These are phyloP conservation scores for Austrofundulus limnaeus DNA, from an alignment of 2,113 vertebrate species.

Conservation along the genomic window DNA sequence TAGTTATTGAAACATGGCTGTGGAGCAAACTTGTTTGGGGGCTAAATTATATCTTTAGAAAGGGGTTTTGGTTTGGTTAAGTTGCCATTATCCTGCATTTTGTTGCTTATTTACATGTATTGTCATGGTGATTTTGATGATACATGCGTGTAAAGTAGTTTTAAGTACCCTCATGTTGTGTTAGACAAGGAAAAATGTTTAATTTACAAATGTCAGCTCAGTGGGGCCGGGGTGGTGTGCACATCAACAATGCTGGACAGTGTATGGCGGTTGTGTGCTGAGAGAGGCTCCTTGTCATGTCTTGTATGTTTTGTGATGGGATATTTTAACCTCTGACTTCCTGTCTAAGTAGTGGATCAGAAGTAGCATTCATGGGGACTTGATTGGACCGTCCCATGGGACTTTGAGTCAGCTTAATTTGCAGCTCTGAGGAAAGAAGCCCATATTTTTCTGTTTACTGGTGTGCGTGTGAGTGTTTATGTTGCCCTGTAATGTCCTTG, in stretches of 20 bases:
- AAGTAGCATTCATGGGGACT: conserved; percentile 59
- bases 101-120: conserved; percentile 26
- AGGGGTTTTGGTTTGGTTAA: conserved; percentile 17
- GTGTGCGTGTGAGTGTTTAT: conserved; percentile 41
- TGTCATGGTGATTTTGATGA: conserved; percentile 15
- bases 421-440: conserved; percentile 51
- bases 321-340: conserved; percentile 64
- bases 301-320: conserved; percentile 50
- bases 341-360: conserved; percentile 61
- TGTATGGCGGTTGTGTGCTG: conserved; percentile 51
- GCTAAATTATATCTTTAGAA: background rate
- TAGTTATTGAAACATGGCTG: conserved; percentile 7
- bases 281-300: conserved; percentile 54
- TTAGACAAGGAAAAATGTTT: conserved; percentile 19
- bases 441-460: conserved; percentile 42
- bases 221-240: conserved; percentile 22
- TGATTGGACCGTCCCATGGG: conserved; percentile 57
- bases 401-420: conserved; percentile 68
- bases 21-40: background rate
- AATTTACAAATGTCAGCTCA: conserved; percentile 25
- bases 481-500: conserved; percentile 64
- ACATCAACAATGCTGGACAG: conserved; percentile 31
- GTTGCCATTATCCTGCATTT: conserved; percentile 15
- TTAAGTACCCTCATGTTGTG: conserved; percentile 4
- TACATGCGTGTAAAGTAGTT: conserved; percentile 13